Conservation (phyloP, 1,140 invertebrate genomes). For the Macrotrachela quadricornifera region DNA sequence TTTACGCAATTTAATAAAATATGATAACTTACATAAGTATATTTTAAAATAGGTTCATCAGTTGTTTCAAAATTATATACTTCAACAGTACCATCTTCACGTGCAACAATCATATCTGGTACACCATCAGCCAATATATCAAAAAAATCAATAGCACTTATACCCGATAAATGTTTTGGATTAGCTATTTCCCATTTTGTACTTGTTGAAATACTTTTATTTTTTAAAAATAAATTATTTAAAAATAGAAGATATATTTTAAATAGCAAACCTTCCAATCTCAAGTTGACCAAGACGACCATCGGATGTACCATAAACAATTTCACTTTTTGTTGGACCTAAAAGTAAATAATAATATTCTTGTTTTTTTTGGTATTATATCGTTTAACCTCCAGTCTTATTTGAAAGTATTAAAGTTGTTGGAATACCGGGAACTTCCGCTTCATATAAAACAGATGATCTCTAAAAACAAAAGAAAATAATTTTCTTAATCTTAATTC, state of each 20-base stretch:
- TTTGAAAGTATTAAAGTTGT: constrained; percentile 38
- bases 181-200: constrained; percentile 27
- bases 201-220: too few species aligned
- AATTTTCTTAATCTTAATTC: too few species aligned
- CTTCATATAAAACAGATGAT: constrained; percentile 36
- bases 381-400: constrained; percentile 35
- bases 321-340: constrained; percentile 33
- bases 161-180: constrained; percentile 26
- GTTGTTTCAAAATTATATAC: constrained; percentile 42
- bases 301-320: constrained; percentile 58
- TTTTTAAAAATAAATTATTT: too few species aligned
- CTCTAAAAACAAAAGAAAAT: too few species aligned
- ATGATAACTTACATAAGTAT: constrained; percentile 24
- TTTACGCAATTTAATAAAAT: constrained; percentile 8
- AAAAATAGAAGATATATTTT: neutral
- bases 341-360: too few species aligned
- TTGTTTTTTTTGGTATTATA: too few species aligned
- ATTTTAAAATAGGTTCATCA: constrained; percentile 34
- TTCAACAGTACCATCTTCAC: constrained; percentile 42
- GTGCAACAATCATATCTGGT: constrained; percentile 40
- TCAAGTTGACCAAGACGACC: constrained; percentile 48
- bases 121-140: constrained; percentile 44
- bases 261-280: constrained; percentile 22
- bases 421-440: constrained; percentile 43
- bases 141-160: constrained; percentile 37